Evolutionary conservation across 2,113 vertebrate species (phyloP).

Genomic region (Pollachius pollachius): DNA sequence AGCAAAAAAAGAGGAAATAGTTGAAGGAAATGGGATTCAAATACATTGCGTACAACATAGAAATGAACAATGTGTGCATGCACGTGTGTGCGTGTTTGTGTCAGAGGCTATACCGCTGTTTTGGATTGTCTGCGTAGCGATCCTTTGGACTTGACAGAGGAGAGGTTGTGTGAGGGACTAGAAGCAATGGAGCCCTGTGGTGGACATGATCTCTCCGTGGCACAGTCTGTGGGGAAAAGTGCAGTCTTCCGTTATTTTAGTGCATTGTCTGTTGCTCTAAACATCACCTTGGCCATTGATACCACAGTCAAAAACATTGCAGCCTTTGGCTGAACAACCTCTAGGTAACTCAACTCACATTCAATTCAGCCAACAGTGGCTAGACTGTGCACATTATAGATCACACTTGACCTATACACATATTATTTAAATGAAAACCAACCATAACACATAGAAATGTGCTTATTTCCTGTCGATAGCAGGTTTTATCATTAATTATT

Average conservation of each 20-base stretch:
- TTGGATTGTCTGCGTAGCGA: slow-evolving; percentile 83
- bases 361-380: too few relatives aligned
- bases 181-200: slow-evolving; percentile 65
- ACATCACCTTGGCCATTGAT: neutral
- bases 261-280: neutral
- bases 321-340: too few relatives aligned
- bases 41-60: neutral
- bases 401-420: too few relatives aligned
- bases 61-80: neutral
- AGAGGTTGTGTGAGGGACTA: slow-evolving; percentile 73
- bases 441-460: too few relatives aligned
- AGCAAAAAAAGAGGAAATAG: neutral
- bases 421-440: too few relatives aligned
- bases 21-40: neutral
- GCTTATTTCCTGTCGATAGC: too few relatives aligned
- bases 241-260: neutral
- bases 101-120: slow-evolving; percentile 72
- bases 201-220: slow-evolving; percentile 80
- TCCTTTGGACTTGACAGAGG: slow-evolving; percentile 64
- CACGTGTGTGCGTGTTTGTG: neutral
- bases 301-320: too few relatives aligned
- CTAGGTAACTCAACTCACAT: too few relatives aligned
- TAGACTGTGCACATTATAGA: too few relatives aligned
- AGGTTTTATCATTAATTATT: too few relatives aligned
- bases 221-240: slow-evolving; percentile 74